These are phyloP conservation scores for Anguilla rostrata DNA, from an alignment of 2,113 vertebrate genomes.

Conservation along the genomic window DNA sequence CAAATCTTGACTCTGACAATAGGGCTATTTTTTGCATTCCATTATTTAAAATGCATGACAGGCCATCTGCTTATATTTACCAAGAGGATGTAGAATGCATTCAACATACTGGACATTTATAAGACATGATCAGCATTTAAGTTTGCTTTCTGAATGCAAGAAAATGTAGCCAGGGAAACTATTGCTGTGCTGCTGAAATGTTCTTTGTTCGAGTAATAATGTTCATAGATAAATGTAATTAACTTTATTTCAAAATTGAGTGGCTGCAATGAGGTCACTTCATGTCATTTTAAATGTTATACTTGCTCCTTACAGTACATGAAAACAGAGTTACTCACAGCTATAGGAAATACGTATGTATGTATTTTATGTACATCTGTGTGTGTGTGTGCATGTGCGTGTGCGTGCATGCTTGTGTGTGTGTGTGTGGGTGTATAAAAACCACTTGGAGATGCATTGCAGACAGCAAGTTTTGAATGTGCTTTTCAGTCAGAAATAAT, in stretches of 20 bases:
- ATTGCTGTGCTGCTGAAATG: not conserved
- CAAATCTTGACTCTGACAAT: not conserved
- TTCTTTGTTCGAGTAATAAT: not conserved
- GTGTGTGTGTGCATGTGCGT: too few relatives aligned
- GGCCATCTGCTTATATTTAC: not conserved
- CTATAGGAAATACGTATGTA: not conserved
- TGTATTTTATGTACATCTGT: constrained; percentile 20
- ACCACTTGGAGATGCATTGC: constrained; percentile 30
- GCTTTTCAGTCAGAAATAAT: constrained; percentile 51
- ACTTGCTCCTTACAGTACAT: not conserved
- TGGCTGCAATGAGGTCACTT: not conserved
- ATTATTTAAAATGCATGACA: not conserved
- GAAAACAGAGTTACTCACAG: not conserved
- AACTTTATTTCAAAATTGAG: not conserved
- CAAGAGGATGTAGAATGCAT: not conserved
- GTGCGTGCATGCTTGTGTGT: too few relatives aligned
- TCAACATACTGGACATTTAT: not conserved
- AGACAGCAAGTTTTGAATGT: constrained; percentile 35
- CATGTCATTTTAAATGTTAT: not conserved
- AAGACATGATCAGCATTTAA: not conserved
- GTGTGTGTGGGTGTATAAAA: constrained; percentile 18
- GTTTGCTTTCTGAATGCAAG: not conserved
- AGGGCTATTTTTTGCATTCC: not conserved
- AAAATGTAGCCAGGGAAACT: too few relatives aligned
- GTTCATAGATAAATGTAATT: not conserved